These are phyloP conservation scores for Pyrocephalus nanus DNA, from an alignment of 2,797 vertebrate species.

Conservation along the genomic window DNA sequence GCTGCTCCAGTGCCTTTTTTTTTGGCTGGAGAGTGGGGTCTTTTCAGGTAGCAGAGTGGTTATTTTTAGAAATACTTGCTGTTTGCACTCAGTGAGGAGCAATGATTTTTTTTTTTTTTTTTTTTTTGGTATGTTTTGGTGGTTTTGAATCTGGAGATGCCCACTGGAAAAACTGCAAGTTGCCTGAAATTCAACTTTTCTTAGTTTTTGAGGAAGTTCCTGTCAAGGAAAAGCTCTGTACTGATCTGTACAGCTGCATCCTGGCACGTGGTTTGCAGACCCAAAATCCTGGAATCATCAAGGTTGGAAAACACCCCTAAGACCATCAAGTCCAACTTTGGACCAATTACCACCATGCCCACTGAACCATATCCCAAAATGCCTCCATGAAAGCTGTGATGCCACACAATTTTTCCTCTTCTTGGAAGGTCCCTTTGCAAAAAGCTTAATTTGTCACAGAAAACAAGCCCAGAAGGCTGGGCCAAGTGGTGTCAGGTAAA, in stretches of 20 bases:
- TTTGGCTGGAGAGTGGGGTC: not conserved
- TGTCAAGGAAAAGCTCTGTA: not conserved
- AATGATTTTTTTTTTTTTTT: not conserved
- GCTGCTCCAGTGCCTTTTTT: not conserved
- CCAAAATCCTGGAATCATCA: not conserved
- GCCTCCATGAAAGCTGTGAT: no score
- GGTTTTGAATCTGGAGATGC: not conserved
- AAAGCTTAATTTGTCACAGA: rapidly evolving
- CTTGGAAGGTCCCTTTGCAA: not conserved
- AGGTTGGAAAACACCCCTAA: not conserved
- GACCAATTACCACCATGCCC: no score
- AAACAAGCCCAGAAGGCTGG: not conserved
- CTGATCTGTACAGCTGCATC: not conserved
- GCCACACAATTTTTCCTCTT: rapidly evolving
- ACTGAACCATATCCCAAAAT: no score
- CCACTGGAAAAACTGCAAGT: not conserved
- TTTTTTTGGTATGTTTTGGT: not conserved
- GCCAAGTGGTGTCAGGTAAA: not conserved
- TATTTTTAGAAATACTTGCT: not conserved
- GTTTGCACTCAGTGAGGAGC: not conserved
- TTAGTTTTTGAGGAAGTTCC: not conserved
- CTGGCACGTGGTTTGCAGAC: not conserved
- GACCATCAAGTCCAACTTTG: not conserved
- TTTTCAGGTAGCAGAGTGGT: not conserved
- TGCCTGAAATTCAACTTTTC: not conserved